phyloP scores from a whole-genome alignment of 2,797 vertebrate genomes.

The Apogon talboti region DNA sequence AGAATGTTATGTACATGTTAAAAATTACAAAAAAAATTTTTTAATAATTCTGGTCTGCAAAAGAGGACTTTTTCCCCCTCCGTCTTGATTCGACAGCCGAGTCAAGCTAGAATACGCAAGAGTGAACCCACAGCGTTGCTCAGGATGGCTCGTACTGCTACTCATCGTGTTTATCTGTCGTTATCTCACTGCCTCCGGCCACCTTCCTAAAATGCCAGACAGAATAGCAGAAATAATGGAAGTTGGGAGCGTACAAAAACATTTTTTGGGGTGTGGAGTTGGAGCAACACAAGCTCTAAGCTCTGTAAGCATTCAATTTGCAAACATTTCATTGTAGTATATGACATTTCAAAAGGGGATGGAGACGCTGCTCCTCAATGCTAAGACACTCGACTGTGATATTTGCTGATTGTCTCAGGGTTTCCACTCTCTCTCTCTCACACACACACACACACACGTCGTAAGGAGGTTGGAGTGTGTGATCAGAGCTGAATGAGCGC shows the following conservation, averaged over 20 bases:
- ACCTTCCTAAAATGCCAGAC: background rate
- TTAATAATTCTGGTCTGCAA: too few relatives aligned
- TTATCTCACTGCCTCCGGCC: background rate
- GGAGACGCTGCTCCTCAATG: background rate
- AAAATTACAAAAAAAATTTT: too few relatives aligned
- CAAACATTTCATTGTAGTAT: conserved; percentile 6
- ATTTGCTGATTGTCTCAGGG: background rate
- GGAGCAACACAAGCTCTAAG: background rate
- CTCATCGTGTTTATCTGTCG: background rate
- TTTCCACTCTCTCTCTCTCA: background rate
- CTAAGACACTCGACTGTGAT: background rate
- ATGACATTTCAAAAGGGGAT: conserved; percentile 18
- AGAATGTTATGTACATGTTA: too few relatives aligned
- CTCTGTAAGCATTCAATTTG: conserved; percentile 5
- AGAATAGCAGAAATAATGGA: background rate
- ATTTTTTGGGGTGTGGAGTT: background rate
- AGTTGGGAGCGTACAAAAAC: background rate
- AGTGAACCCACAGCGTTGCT: too few relatives aligned
- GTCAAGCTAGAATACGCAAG: too few relatives aligned
- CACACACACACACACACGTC: background rate
- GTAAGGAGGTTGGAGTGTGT: conserved; percentile 8
- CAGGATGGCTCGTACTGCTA: too few relatives aligned
- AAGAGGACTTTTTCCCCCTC: too few relatives aligned
- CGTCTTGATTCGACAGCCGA: too few relatives aligned
- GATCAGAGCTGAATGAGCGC: conserved; percentile 20